Evolutionary conservation across 2,888 invertebrate species (phyloP).

Genomic region (Leptinotarsa juncta): DNA sequence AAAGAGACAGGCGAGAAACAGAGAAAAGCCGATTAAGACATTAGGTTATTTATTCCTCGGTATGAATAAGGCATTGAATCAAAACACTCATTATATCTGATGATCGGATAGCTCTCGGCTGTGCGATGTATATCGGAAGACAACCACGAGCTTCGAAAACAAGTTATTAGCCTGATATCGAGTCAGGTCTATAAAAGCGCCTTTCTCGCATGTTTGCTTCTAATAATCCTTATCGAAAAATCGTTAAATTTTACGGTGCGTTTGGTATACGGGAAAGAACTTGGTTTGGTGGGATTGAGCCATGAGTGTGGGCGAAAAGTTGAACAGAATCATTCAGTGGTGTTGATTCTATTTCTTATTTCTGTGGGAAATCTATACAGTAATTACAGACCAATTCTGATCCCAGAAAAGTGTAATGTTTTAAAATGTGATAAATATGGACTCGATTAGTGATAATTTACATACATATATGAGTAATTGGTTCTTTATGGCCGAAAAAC

Average conservation of each 20-base stretch:
- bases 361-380: too few species aligned
- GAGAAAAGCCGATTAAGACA: slow-evolving; percentile 57
- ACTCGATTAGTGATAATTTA: too few species aligned
- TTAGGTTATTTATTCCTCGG: slow-evolving; percentile 58
- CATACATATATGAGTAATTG: too few species aligned
- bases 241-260: slow-evolving; percentile 37
- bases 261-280: slow-evolving; percentile 25
- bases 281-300: slow-evolving; percentile 5
- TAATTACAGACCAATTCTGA: too few species aligned
- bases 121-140: slow-evolving; percentile 42
- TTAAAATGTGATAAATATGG: too few species aligned
- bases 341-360: not conserved
- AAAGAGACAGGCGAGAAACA: slow-evolving; percentile 36
- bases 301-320: slow-evolving; percentile 12
- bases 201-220: slow-evolving; percentile 51
- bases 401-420: too few species aligned
- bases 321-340: not conserved
- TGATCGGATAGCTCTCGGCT: slow-evolving; percentile 46
- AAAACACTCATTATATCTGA: slow-evolving; percentile 62
- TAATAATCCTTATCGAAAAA: slow-evolving; percentile 49
- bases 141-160: slow-evolving; percentile 55
- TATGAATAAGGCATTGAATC: slow-evolving; percentile 60
- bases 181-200: slow-evolving; percentile 55
- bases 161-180: slow-evolving; percentile 58
- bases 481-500: too few species aligned